A percentile compares a stretch with the other conserved stretches of the same genome.
Conservation (phyloP, 2,113 vertebrate species). For the Dasypus novemcinctus region DNA sequence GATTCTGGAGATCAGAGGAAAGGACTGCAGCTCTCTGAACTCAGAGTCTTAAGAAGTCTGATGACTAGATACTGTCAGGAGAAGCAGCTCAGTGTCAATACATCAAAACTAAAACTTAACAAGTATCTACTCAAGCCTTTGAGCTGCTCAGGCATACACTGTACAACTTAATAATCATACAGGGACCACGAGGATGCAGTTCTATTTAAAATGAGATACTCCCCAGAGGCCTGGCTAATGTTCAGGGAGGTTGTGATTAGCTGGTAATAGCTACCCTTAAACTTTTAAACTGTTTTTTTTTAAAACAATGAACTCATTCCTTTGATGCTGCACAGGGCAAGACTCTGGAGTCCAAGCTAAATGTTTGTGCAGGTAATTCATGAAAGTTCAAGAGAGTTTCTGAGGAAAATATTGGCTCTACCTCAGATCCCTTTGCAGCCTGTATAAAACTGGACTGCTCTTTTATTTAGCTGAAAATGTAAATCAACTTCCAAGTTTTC, state of each 20-base stretch:
- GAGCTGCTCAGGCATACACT: background rate
- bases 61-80: background rate
- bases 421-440: background rate
- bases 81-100: background rate
- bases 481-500: background rate
- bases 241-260: slow-evolving; percentile 6
- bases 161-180: background rate
- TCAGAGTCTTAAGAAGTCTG: background rate
- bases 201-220: slow-evolving; percentile 45
- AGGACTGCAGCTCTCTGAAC: background rate
- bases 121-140: slow-evolving; percentile 2
- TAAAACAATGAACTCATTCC: background rate
- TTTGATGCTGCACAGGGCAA: background rate
- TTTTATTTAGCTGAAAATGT: background rate
- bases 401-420: background rate
- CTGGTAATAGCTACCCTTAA: background rate
- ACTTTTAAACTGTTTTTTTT: background rate
- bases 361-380: slow-evolving; percentile 19
- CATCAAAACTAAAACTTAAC: background rate
- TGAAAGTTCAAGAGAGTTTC: background rate
- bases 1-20: background rate
- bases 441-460: background rate
- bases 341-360: background rate
- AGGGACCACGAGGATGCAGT: background rate
- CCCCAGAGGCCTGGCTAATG: background rate